A percentile compares a stretch with the other conserved stretches of the same genome.
Evolutionary conservation across 2,113 vertebrate genomes (phyloP).

Genomic region (Callospermophilus lateralis): DNA sequence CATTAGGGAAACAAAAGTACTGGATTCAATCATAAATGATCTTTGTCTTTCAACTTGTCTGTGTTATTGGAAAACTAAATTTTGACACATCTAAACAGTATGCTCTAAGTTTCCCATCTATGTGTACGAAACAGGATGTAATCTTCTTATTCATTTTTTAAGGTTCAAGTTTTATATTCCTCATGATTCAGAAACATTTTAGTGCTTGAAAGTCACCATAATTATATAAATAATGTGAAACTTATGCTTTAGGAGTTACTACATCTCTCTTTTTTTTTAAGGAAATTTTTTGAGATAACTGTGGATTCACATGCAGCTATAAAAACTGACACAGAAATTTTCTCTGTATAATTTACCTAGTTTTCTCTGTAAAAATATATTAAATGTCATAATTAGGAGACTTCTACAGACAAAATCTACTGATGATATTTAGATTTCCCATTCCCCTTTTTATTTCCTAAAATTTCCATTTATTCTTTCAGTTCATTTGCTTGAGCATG

Average conservation of each 20-base stretch:
- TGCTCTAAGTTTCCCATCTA: not conserved
- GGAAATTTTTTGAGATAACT: constrained; percentile 39
- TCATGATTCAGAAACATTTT: constrained; percentile 28
- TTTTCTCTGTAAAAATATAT: not conserved
- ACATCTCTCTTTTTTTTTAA: not conserved
- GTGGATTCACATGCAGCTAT: not conserved
- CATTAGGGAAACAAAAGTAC: not conserved
- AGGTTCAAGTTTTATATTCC: not conserved
- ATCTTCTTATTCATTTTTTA: not conserved
- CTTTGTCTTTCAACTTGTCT: not conserved
- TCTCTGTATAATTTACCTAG: not conserved
- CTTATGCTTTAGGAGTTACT: constrained; percentile 26
- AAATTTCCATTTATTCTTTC: constrained; percentile 16
- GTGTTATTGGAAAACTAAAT: not conserved
- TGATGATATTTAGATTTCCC: not conserved
- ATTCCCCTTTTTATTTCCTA: constrained; percentile 29
- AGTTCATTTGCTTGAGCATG: constrained; percentile 7
- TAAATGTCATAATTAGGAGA: not conserved
- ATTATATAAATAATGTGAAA: not conserved
- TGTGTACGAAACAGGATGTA: not conserved
- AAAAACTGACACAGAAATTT: not conserved
- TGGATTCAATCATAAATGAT: not conserved
- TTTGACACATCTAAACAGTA: not conserved
- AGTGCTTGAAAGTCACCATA: not conserved
- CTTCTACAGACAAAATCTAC: not conserved